Conservation (phyloP, 2,113 vertebrate species). For the Labeo catla region DNA sequence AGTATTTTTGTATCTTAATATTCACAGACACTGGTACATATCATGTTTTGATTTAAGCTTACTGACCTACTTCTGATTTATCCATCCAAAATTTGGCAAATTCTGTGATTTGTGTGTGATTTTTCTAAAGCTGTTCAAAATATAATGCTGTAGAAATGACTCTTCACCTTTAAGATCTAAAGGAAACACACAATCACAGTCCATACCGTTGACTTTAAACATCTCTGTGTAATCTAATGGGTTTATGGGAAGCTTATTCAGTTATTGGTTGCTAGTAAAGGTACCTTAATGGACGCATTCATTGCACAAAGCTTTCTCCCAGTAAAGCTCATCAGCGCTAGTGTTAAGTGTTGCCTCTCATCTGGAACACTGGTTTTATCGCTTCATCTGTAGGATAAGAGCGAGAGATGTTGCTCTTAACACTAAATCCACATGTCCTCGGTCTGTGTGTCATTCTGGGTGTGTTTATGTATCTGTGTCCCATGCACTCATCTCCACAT, state of each 20-base stretch:
- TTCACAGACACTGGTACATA: no score
- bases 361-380: slow-evolving; percentile 55
- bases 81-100: no score
- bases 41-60: no score
- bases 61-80: no score
- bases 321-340: slow-evolving; percentile 56
- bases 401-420: slow-evolving; percentile 46
- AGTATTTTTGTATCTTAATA: no score
- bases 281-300: slow-evolving; percentile 17
- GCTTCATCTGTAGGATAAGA: slow-evolving; percentile 60
- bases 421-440: not conserved
- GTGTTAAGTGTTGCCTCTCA: slow-evolving; percentile 55
- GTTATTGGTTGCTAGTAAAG: slow-evolving; percentile 6
- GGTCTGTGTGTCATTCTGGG: not conserved
- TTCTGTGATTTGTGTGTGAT: no score
- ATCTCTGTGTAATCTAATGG: not conserved
- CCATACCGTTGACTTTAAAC: not conserved
- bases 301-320: slow-evolving; percentile 33
- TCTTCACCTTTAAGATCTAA: not conserved
- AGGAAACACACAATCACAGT: not conserved
- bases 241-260: not conserved
- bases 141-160: not conserved
- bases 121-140: not conserved
- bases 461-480: slow-evolving; percentile 9
- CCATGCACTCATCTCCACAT: slow-evolving; percentile 13